Evolutionary conservation across 2,888 invertebrate species (phyloP), one percentile per base, ranked within the genome.

Genomic region (Brenthis ino): DNA sequence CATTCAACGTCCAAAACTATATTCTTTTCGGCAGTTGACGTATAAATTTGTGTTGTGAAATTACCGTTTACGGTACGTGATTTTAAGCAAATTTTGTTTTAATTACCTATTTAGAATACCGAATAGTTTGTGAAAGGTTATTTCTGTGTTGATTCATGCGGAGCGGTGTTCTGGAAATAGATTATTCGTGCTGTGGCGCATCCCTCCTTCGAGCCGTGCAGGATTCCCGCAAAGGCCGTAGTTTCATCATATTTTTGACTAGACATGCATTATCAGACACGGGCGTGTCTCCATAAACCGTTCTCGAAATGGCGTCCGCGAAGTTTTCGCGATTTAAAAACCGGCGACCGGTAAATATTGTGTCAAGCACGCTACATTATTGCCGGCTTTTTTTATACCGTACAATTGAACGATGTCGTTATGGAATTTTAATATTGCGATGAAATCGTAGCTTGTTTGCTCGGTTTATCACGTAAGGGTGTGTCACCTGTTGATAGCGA

Each of bases 131-230:
- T 91, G 91, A 91, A 92, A 91, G 91, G 91, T 92, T 92, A 93
- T 93, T 93, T 93, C 83, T 88, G 92, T 91, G 92, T 92, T 91
- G 92, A 92, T 92, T 92, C 90, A 91, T 91, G 90, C 91, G 86
- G 87, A 86, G 92, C 88, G 87, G 85, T 84, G 89, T 86, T 89
- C 93, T 91, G 90, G 89, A 93, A 93, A 92, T 92, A 92, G 92
- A 91, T 84, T 83, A 86, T 82, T 83, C 86, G 87, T 77, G 81
- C 81, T 81, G 88, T 88, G 84, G 85, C 88, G 86, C 91, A 90
- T 91, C 91, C 89, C 89, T 85, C 83, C 80, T 83, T 81, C 77
- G 80, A 80, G 78, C 81, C 77, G 77, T 77, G 78, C 81, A 88
- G 87, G 86, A 87, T 85, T 82, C 84, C 82, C 80, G 80, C 81